phyloP scores from a whole-genome alignment of 2,113 vertebrate species.

The Sinocyclocheilus rhinocerous region DNA sequence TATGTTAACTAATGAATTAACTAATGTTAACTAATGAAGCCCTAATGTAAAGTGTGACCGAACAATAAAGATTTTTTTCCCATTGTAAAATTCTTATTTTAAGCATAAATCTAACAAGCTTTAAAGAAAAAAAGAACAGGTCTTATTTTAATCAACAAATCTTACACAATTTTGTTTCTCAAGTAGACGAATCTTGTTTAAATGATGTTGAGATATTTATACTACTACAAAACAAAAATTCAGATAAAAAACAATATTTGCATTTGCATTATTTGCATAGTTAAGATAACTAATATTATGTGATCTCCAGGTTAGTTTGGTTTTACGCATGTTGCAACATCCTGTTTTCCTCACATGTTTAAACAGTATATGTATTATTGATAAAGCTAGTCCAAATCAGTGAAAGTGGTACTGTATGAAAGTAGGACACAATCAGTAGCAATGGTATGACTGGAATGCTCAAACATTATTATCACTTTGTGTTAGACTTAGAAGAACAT shows the following conservation, averaged over 20 bases:
- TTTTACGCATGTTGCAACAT: not conserved
- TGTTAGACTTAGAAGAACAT: not conserved
- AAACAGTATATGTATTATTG: too few relatives aligned
- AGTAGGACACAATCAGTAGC: not conserved
- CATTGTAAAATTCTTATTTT: not conserved
- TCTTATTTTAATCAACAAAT: not conserved
- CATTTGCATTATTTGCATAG: not conserved
- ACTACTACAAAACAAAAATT: not conserved
- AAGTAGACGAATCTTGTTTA: not conserved
- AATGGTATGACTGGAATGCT: not conserved
- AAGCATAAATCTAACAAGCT: not conserved
- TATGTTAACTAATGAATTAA: too few relatives aligned
- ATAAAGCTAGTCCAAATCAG: not conserved
- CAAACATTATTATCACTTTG: conserved; percentile 5
- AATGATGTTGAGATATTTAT: not conserved
- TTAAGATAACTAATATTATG: not conserved
- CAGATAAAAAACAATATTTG: not conserved
- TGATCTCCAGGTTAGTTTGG: not conserved
- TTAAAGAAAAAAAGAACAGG: not conserved
- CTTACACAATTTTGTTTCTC: not conserved
- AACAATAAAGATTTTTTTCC: too few relatives aligned
- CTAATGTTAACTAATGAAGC: too few relatives aligned
- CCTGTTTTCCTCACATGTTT: too few relatives aligned
- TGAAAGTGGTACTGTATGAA: not conserved
- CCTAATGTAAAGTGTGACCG: too few relatives aligned